Percentiles rank a stretch among this genome's conserved stretches.
Conservation (phyloP, 2,888 invertebrate species). For the Lysandra coridon region DNA sequence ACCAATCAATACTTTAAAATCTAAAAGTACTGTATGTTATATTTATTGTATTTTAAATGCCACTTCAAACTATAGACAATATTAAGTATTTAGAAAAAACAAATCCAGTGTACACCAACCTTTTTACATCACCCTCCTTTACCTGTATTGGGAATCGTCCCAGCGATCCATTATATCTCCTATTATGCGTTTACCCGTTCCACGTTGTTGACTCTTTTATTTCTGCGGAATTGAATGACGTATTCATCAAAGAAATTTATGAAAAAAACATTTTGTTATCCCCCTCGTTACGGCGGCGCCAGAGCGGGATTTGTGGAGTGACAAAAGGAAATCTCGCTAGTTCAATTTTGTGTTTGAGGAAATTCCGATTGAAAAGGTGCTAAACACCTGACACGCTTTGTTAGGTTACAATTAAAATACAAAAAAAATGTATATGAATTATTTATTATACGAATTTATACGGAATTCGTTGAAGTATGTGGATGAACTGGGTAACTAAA, state of each 20-base stretch:
- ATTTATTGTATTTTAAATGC: too few species aligned
- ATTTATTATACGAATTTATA: too few species aligned
- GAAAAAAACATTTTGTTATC: constrained; percentile 53
- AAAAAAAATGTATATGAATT: too few species aligned
- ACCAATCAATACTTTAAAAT: too few species aligned
- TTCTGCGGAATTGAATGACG: constrained; percentile 60
- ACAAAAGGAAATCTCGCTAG: constrained; percentile 49
- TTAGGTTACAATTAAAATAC: not conserved
- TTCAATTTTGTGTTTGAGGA: constrained; percentile 25
- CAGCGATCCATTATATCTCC: constrained; percentile 44
- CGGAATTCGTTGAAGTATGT: too few species aligned
- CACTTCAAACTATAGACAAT: too few species aligned
- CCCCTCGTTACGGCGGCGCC: constrained; percentile 49
- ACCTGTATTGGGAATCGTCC: constrained; percentile 46
- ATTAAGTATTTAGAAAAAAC: too few species aligned
- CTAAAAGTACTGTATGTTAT: too few species aligned
- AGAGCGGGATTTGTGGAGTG: constrained; percentile 47
- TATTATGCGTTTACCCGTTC: constrained; percentile 70
- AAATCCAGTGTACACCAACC: constrained; percentile 3
- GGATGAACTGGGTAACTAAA: too few species aligned
- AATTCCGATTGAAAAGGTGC: constrained; percentile 6
- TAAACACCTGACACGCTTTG: not conserved
- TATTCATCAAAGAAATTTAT: constrained; percentile 60
- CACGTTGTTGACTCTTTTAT: constrained; percentile 67
- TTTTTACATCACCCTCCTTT: constrained; percentile 38